phyloP scores from a whole-genome alignment of 2,113 vertebrate genomes.

The Cyprinodon tularosa region DNA sequence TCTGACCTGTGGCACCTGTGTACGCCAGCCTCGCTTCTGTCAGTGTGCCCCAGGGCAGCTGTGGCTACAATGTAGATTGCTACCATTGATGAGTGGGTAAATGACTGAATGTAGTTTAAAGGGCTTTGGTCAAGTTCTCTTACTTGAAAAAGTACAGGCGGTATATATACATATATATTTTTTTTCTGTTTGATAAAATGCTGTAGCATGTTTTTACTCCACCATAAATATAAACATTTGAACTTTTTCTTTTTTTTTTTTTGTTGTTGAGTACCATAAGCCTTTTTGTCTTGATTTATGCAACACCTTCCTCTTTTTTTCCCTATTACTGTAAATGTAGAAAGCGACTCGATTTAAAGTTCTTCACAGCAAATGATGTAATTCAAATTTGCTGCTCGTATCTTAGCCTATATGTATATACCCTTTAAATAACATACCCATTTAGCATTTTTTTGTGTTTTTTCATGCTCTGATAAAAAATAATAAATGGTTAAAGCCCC shows the following conservation, averaged over 20 bases:
- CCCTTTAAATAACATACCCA: background rate
- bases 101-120: too few species aligned
- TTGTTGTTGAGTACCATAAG: constrained; percentile 19
- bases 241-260: constrained; percentile 12
- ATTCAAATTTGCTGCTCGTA: constrained; percentile 10
- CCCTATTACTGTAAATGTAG: background rate
- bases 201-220: constrained; percentile 27
- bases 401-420: constrained; percentile 18
- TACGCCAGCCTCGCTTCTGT: too few species aligned
- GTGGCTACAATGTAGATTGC: too few species aligned
- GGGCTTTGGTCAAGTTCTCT: too few species aligned
- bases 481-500: constrained; percentile 10
- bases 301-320: background rate
- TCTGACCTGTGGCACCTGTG: too few species aligned
- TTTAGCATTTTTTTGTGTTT: constrained; percentile 11
- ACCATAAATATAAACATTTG: constrained; percentile 16
- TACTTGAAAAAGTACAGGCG: too few species aligned
- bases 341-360: background rate
- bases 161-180: too few species aligned
- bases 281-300: background rate
- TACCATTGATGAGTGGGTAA: too few species aligned
- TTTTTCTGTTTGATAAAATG: constrained; percentile 23
- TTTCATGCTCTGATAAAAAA: constrained; percentile 40
- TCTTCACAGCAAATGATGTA: constrained; percentile 9
- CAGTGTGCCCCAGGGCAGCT: too few species aligned